phyloP scores from a whole-genome alignment of 2,797 vertebrate species.

The Percopsis omiscomaycus region DNA sequence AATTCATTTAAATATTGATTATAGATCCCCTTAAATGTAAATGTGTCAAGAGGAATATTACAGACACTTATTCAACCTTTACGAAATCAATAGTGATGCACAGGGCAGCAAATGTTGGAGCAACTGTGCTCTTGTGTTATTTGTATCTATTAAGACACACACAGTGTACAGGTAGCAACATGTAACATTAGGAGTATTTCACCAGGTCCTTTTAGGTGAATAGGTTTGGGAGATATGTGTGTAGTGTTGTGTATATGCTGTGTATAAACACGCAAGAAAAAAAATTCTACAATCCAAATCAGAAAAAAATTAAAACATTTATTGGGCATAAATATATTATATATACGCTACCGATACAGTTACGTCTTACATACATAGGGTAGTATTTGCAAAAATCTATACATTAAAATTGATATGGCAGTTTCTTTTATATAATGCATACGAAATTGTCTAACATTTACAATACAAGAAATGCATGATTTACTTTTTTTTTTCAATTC shows the following conservation, averaged over 20 bases:
- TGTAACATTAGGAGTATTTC: not conserved
- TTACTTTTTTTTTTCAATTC: constrained; percentile 79
- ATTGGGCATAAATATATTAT: constrained; percentile 99
- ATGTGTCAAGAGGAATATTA: constrained; percentile 3
- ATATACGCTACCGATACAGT: constrained; percentile 99
- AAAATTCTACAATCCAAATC: constrained; percentile 58
- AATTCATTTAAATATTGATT: not conserved
- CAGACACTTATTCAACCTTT: constrained; percentile 9
- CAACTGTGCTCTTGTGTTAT: not conserved
- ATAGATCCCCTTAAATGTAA: not conserved
- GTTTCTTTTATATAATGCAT: constrained; percentile 99
- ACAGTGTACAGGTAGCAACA: not conserved
- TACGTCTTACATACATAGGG: constrained; percentile 99
- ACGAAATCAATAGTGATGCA: constrained; percentile 18
- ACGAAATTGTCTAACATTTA: constrained; percentile 99
- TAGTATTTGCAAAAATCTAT: constrained; percentile 99
- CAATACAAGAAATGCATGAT: constrained; percentile 91
- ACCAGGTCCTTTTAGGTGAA: too few species aligned
- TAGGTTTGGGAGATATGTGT: not conserved
- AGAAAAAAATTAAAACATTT: constrained; percentile 99
- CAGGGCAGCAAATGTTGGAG: constrained; percentile 2
- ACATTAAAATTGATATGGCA: constrained; percentile 99
- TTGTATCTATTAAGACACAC: not conserved
- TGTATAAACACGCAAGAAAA: constrained; percentile 11
- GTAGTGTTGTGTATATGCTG: not conserved